phyloP scores from a whole-genome alignment of 2,797 vertebrate genomes.

The Urocyon cinereoargenteus region DNA sequence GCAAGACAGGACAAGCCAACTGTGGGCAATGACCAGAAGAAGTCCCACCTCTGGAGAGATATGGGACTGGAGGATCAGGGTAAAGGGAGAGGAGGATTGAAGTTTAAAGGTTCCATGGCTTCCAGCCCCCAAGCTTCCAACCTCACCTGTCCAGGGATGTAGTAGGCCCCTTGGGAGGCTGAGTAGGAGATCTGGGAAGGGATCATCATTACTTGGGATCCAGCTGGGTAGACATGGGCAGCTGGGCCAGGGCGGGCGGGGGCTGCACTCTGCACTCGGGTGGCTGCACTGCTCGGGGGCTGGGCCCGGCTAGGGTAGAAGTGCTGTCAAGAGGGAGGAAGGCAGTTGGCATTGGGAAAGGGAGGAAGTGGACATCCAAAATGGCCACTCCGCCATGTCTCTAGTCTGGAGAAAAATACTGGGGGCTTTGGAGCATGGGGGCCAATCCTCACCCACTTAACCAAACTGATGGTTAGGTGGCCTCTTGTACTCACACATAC shows the following conservation, averaged over 20 bases:
- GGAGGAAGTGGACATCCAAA: constrained; percentile 34
- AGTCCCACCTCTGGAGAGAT: constrained; percentile 46
- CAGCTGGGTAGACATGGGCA: constrained; percentile 95
- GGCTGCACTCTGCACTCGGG: constrained; percentile 92
- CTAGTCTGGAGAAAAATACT: constrained; percentile 13
- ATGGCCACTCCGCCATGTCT: constrained; percentile 22
- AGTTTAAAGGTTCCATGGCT: neutral
- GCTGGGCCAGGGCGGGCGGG: constrained; percentile 94
- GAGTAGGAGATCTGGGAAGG: constrained; percentile 95
- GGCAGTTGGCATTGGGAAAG: constrained; percentile 65
- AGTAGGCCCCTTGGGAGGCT: constrained; percentile 95
- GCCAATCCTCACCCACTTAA: neutral
- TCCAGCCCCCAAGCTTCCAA: constrained; percentile 24
- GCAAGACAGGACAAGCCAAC: constrained; percentile 25
- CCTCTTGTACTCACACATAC: neutral
- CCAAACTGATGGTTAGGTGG: neutral
- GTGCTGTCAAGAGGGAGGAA: constrained; percentile 89
- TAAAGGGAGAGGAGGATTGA: neutral
- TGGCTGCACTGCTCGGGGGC: constrained; percentile 93
- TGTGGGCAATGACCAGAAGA: constrained; percentile 54
- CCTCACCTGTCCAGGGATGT: constrained; percentile 96
- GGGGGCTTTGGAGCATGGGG: neutral
- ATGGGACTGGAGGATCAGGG: neutral
- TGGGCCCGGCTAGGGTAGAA: constrained; percentile 94
- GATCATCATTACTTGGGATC: constrained; percentile 99